These are phyloP conservation scores for Girardinichthys multiradiatus DNA, from an alignment of 2,113 vertebrate species.

Conservation along the genomic window DNA sequence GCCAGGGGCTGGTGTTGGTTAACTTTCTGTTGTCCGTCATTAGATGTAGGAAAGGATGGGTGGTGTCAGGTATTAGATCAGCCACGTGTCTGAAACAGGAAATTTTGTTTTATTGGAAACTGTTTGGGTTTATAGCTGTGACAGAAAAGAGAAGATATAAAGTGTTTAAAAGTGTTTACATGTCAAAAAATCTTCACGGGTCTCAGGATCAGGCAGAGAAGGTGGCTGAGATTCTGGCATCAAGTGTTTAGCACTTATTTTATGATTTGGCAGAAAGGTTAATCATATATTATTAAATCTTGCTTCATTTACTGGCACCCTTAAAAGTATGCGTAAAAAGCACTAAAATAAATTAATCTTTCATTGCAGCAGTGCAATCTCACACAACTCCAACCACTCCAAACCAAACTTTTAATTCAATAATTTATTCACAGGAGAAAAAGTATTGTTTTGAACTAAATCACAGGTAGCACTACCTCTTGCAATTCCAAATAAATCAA, in stretches of 20 bases:
- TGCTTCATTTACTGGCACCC: not conserved
- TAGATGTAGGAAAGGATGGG: constrained; percentile 82
- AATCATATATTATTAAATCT: not conserved
- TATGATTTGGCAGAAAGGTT: constrained; percentile 50
- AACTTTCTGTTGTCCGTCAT: constrained; percentile 78
- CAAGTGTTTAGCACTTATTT: constrained; percentile 59
- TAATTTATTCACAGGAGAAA: not conserved
- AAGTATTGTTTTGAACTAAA: not conserved
- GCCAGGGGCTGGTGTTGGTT: constrained; percentile 82
- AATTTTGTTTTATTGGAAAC: not conserved
- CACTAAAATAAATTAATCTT: not conserved
- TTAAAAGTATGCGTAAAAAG: not conserved
- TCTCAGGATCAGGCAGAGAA: constrained; percentile 63
- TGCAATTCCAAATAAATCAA: not conserved
- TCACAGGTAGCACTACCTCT: not conserved
- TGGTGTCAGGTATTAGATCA: constrained; percentile 75
- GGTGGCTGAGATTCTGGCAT: constrained; percentile 34
- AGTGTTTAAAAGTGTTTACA: constrained; percentile 58
- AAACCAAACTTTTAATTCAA: not conserved
- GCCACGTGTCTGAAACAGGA: constrained; percentile 66
- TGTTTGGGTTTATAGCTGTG: not conserved
- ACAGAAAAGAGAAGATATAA: not conserved
- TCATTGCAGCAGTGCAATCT: not conserved
- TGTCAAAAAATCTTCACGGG: constrained; percentile 74
- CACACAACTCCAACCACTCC: not conserved